Evolutionary conservation across 1,140 invertebrate genomes (phyloP).

Genomic region (Dolichoris vasculosae): DNA sequence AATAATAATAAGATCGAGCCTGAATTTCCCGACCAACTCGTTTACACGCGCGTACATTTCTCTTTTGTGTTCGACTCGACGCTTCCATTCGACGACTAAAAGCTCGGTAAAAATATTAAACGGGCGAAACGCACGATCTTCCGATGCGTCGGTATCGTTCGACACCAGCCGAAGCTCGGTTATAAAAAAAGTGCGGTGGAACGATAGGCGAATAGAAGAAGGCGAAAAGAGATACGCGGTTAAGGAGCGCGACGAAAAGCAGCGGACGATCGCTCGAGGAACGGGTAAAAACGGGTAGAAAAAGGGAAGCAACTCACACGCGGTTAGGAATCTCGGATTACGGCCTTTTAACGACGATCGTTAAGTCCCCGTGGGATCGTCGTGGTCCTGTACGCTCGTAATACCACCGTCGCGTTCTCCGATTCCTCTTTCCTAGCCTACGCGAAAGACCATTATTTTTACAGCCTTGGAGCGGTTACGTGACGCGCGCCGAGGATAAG

Average conservation of each 20-base stretch:
- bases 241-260: neutral
- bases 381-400: neutral
- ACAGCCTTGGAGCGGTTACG: conserved; percentile 23
- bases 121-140: neutral
- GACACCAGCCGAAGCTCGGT: neutral
- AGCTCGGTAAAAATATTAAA: conserved; percentile 33
- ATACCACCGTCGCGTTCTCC: neutral
- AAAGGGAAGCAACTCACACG: neutral
- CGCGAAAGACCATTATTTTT: conserved; percentile 35
- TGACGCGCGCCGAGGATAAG: neutral
- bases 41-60: neutral
- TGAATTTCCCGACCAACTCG: neutral
- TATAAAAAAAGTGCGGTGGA: neutral
- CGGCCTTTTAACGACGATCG: conserved; percentile 57
- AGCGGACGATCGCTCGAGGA: neutral
- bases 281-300: too few species aligned
- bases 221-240: neutral
- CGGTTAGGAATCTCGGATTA: conserved; percentile 48
- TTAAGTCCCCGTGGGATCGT: conserved; percentile 47
- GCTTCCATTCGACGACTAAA: neutral
- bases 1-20: neutral
- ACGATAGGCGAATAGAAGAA: neutral
- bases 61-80: too few species aligned
- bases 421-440: neutral
- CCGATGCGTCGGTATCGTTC: conserved; percentile 13